These are phyloP conservation scores for Theocolax elegans DNA, from an alignment of 1,140 invertebrate species.

Conservation along the genomic window DNA sequence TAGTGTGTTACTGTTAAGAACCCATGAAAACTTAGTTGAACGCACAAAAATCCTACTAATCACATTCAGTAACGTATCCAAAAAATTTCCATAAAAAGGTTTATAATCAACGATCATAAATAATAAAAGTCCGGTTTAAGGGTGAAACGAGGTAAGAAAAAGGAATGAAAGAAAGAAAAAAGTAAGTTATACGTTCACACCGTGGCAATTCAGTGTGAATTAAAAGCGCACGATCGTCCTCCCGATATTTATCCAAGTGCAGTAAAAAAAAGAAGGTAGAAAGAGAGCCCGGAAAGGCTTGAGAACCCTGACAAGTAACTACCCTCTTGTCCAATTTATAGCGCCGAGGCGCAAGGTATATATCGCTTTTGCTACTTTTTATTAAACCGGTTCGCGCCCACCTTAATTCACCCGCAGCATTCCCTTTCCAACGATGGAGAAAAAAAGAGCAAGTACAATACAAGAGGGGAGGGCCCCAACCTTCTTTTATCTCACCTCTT, in stretches of 20 bases:
- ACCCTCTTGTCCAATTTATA: constrained; percentile 10
- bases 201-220: too few species aligned
- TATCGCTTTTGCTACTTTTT: constrained; percentile 13
- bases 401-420: constrained; percentile 10
- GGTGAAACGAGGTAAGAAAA: too few species aligned
- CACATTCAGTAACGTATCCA: too few species aligned
- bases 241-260: background rate
- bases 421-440: background rate
- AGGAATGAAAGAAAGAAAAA: too few species aligned
- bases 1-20: too few species aligned
- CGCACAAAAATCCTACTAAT: too few species aligned
- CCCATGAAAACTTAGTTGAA: too few species aligned
- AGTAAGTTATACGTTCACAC: too few species aligned
- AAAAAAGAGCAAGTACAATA: background rate
- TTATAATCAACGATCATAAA: too few species aligned
- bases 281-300: too few species aligned
- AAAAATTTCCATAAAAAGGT: too few species aligned
- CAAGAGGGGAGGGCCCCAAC: background rate
- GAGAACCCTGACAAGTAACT: constrained; percentile 4
- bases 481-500: constrained; percentile 13
- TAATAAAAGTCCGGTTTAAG: too few species aligned
- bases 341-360: background rate
- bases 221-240: background rate
- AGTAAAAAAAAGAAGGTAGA: constrained; percentile 3
- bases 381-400: constrained; percentile 1